Conservation (phyloP, 2,888 invertebrate genomes). For the Criorhina ranunculi region DNA sequence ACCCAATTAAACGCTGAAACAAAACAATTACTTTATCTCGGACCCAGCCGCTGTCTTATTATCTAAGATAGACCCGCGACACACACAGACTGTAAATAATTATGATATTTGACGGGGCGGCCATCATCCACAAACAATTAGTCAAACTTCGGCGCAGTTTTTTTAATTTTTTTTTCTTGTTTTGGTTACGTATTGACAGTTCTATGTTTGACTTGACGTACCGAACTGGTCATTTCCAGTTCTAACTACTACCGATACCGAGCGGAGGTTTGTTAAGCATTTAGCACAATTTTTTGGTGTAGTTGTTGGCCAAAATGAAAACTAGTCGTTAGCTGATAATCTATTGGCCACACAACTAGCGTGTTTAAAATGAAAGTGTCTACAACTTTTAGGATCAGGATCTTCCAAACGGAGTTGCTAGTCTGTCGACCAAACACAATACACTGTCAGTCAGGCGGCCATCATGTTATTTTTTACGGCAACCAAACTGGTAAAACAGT, state of each 20-base stretch:
- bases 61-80: constrained; percentile 2
- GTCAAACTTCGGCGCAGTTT: constrained; percentile 28
- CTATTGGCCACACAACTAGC: background rate
- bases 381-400: too few species aligned
- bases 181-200: constrained; percentile 24
- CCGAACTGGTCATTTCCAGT: constrained; percentile 38
- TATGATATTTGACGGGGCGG: constrained; percentile 7
- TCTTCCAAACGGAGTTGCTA: too few species aligned
- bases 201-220: constrained; percentile 16
- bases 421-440: too few species aligned
- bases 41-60: background rate
- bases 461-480: too few species aligned
- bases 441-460: too few species aligned
- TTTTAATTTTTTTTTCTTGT: constrained; percentile 13
- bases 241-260: constrained; percentile 1
- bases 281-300: constrained; percentile 2
- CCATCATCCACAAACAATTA: constrained; percentile 24
- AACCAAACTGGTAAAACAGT: too few species aligned
- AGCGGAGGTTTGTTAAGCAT: constrained; percentile 8
- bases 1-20: background rate
- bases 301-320: background rate
- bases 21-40: constrained; percentile 21
- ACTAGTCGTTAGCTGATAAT: background rate
- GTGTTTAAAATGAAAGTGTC: too few species aligned
- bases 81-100: constrained; percentile 27